Percentiles rank a stretch among this genome's conserved stretches.
Conservation (phyloP, 2,113 vertebrate genomes). For the Pseudois nayaur region DNA sequence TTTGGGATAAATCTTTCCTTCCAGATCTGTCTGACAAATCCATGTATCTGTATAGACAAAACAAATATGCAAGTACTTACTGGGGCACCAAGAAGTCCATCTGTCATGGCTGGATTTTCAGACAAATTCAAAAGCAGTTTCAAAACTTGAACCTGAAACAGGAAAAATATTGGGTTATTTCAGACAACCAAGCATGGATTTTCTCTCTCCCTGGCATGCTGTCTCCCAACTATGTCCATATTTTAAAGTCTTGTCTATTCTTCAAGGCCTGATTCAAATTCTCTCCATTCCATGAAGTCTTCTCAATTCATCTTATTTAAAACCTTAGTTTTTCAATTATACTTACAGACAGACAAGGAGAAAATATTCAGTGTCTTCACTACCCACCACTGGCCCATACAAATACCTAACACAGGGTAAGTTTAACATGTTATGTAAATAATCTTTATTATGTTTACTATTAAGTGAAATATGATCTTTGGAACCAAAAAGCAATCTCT, state of each 20-base stretch:
- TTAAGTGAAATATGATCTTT: neutral
- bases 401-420: neutral
- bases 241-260: neutral
- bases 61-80: conserved; percentile 73
- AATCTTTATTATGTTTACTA: neutral
- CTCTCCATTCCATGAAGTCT: neutral
- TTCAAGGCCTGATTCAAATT: neutral
- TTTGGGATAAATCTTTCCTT: neutral
- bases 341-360: neutral
- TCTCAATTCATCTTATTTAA: neutral
- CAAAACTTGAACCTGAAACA: conserved; percentile 89
- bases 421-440: neutral
- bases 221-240: neutral
- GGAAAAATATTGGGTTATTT: neutral
- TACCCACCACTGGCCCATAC: neutral
- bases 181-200: neutral
- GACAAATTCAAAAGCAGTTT: conserved; percentile 95
- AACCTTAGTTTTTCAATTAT: neutral
- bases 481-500: neutral
- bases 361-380: neutral
- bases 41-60: neutral
- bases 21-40: neutral
- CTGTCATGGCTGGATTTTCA: conserved; percentile 89
- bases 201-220: neutral
- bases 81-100: conserved; percentile 88